Conservation (phyloP, 2,113 vertebrate genomes). For the Aspidoscelis tigris region DNA sequence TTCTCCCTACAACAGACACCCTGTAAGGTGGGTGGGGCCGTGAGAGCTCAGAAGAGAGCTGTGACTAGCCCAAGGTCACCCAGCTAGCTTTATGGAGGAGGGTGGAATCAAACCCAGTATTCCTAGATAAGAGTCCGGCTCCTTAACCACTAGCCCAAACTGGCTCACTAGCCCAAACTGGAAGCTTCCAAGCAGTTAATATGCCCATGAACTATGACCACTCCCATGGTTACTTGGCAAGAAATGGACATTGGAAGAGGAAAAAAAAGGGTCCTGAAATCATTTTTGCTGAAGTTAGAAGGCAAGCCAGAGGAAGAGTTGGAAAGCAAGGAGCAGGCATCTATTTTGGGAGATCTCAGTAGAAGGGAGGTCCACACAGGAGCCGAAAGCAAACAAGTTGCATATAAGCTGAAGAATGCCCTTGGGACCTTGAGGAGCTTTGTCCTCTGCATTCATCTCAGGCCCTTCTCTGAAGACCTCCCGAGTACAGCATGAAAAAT, state of each 20-base stretch:
- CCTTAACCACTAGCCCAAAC: too few relatives aligned
- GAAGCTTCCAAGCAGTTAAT: too few relatives aligned
- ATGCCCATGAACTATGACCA: too few relatives aligned
- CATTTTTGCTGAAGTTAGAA: background rate
- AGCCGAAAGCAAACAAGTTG: background rate
- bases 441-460: background rate
- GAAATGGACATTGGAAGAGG: too few relatives aligned
- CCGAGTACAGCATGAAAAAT: slow-evolving; percentile 34
- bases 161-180: too few relatives aligned
- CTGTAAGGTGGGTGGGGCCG: too few relatives aligned
- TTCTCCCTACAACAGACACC: too few relatives aligned
- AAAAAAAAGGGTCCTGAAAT: background rate
- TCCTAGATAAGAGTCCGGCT: too few relatives aligned
- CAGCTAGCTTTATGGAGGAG: too few relatives aligned
- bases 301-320: background rate
- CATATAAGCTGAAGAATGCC: background rate
- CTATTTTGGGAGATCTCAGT: background rate
- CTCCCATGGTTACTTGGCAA: background rate
- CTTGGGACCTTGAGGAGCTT: background rate
- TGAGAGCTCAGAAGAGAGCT: too few relatives aligned
- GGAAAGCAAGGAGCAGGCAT: background rate
- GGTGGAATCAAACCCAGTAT: too few relatives aligned
- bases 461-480: slow-evolving; percentile 2
- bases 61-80: too few relatives aligned
- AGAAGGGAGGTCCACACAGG: background rate